phyloP scores from a whole-genome alignment of 2,113 vertebrate genomes.

The Paramisgurnus dabryanus region DNA sequence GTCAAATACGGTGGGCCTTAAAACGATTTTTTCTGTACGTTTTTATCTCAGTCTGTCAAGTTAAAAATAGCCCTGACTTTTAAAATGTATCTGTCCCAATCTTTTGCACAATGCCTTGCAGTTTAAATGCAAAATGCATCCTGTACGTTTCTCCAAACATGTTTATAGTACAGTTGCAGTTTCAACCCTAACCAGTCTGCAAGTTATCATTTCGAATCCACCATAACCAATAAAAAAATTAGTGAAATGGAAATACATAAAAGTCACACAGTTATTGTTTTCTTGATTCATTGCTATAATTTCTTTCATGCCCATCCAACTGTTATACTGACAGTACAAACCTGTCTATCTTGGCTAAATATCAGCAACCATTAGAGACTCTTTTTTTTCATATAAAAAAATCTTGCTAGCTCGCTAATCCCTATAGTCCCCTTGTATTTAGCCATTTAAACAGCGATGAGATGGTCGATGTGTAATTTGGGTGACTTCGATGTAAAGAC shows the following conservation, averaged over 20 bases:
- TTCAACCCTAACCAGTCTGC: not conserved
- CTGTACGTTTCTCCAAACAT: not conserved
- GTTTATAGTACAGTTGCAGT: not conserved
- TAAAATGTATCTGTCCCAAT: not conserved
- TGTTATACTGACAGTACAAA: conserved; percentile 3
- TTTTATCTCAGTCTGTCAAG: not conserved
- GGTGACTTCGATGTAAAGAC: not conserved
- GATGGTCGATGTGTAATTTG: conserved; percentile 2
- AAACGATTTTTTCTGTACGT: not conserved
- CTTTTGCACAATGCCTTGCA: not conserved
- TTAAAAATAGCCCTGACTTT: conserved; percentile 6
- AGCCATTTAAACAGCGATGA: not conserved
- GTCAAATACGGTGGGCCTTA: not conserved
- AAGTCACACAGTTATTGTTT: not conserved
- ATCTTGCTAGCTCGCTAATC: not conserved
- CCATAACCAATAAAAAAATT: not conserved
- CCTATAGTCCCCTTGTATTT: conserved; percentile 12
- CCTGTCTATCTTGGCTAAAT: not conserved
- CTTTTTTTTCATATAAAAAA: not conserved
- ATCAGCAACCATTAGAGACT: not conserved
- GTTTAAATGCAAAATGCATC: not conserved
- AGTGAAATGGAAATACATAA: not conserved
- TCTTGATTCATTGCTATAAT: not conserved
- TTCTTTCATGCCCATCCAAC: not conserved
- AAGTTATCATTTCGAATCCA: not conserved